Percentiles rank a stretch among this genome's conserved stretches.
These are phyloP conservation scores for Suricata suricatta DNA, from an alignment of 2,113 vertebrate species.

Conservation along the genomic window DNA sequence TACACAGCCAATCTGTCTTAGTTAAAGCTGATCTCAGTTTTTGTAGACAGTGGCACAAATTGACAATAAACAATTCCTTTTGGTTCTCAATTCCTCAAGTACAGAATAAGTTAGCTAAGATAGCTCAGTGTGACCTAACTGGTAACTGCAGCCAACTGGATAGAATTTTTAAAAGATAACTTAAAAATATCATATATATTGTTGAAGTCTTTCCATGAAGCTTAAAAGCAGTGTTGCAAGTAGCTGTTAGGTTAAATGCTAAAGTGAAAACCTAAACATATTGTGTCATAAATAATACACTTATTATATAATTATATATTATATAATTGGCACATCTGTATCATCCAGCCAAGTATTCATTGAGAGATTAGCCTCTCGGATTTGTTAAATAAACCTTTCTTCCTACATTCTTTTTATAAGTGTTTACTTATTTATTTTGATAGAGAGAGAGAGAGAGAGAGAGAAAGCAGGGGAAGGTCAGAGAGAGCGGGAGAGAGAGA, in stretches of 20 bases:
- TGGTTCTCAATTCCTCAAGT: background rate
- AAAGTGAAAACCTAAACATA: background rate
- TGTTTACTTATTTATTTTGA: too few species aligned
- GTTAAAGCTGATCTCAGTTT: background rate
- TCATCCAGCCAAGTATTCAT: background rate
- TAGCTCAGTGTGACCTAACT: background rate
- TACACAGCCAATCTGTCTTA: background rate
- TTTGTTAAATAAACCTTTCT: background rate
- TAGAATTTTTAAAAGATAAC: background rate
- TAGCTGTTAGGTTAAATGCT: background rate
- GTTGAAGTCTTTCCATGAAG: background rate
- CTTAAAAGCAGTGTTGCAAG: background rate
- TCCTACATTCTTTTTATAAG: too few species aligned
- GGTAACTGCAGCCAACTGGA: background rate
- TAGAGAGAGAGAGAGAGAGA: too few species aligned
- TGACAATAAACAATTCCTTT: background rate
- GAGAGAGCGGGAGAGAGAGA: too few species aligned
- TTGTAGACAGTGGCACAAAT: background rate
- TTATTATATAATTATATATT: background rate
- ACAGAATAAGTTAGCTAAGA: background rate
- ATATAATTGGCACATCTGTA: background rate
- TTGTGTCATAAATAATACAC: background rate
- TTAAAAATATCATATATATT: background rate
- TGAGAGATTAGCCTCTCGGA: background rate
- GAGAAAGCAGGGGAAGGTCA: too few species aligned